Conservation (phyloP, 2,113 vertebrate genomes). For the Barnardius zonarius region DNA sequence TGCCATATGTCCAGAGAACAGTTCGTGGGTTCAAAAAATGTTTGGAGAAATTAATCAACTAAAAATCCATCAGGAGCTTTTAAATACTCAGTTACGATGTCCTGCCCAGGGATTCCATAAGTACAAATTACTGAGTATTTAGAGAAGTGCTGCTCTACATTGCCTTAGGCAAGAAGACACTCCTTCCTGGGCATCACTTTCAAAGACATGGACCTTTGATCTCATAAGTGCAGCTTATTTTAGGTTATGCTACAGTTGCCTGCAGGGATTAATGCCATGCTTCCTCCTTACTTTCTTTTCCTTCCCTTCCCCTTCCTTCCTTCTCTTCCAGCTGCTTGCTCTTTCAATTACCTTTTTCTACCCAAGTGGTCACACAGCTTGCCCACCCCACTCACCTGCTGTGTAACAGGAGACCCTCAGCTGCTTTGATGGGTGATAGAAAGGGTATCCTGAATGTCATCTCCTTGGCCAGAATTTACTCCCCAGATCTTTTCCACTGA, state of each 20-base stretch:
- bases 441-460: constrained; percentile 4
- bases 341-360: not conserved
- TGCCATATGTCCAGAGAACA: not conserved
- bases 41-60: not conserved
- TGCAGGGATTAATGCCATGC: not conserved
- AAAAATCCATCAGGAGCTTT: not conserved
- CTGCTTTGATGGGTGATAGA: constrained; percentile 37
- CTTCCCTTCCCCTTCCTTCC: not conserved
- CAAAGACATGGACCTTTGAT: not conserved
- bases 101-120: not conserved
- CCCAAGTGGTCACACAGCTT: not conserved
- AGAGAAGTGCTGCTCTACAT: not conserved
- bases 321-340: not conserved
- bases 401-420: constrained; percentile 68
- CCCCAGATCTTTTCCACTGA: not conserved
- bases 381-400: constrained; percentile 46
- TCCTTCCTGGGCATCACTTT: not conserved
- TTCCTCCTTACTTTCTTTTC: not conserved
- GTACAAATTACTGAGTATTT: not conserved
- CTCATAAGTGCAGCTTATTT: not conserved
- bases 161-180: not conserved
- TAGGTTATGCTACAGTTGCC: not conserved
- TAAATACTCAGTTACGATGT: not conserved
- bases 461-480: not conserved
- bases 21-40: not conserved